phyloP scores from a whole-genome alignment of 30 jellyfish, hydroid and myxozoan genomes.

The Pseudorhiza aurosa region DNA sequence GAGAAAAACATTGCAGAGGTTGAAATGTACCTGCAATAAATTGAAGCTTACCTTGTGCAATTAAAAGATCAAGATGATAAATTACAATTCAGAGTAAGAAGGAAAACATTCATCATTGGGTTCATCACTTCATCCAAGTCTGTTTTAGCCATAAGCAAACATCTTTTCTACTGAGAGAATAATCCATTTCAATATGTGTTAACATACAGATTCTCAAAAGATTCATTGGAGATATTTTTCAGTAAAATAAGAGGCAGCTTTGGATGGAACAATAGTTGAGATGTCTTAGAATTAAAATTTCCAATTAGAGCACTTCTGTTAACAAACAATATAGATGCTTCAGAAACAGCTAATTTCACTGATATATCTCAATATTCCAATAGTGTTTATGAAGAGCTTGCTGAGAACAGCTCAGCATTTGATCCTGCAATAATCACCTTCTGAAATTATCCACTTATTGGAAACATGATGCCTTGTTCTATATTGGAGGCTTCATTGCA shows the following conservation, averaged over 20 bases:
- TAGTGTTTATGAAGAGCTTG: not conserved
- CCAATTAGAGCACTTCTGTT: slow-evolving; percentile 34
- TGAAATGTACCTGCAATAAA: slow-evolving; percentile 8
- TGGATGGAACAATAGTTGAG: slow-evolving; percentile 65
- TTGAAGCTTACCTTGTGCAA: slow-evolving; percentile 3
- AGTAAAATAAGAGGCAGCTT: slow-evolving; percentile 46
- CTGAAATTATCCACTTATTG: slow-evolving; percentile 5
- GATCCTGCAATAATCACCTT: slow-evolving; percentile 11
- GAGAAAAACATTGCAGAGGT: slow-evolving; percentile 1
- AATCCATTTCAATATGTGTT: slow-evolving; percentile 9
- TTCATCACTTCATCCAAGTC: slow-evolving; percentile 20
- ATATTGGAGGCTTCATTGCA: slow-evolving; percentile 40
- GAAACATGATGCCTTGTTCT: slow-evolving; percentile 20
- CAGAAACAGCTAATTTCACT: slow-evolving; percentile 31
- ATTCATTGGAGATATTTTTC: slow-evolving; percentile 38
- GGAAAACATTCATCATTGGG: slow-evolving; percentile 20
- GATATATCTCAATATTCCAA: not conserved
- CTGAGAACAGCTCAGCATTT: not conserved
- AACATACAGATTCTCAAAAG: slow-evolving; percentile 37
- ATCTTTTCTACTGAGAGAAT: not conserved
- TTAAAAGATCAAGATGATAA: not conserved
- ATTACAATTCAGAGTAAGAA: not conserved
- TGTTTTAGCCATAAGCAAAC: slow-evolving; percentile 11
- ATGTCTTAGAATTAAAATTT: slow-evolving; percentile 33
- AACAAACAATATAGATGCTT: slow-evolving; percentile 32